A percentile compares a stretch with the other conserved stretches of the same genome.
Conservation (phyloP, 2,797 vertebrate genomes). For the Limnodromus scolopaceus region DNA sequence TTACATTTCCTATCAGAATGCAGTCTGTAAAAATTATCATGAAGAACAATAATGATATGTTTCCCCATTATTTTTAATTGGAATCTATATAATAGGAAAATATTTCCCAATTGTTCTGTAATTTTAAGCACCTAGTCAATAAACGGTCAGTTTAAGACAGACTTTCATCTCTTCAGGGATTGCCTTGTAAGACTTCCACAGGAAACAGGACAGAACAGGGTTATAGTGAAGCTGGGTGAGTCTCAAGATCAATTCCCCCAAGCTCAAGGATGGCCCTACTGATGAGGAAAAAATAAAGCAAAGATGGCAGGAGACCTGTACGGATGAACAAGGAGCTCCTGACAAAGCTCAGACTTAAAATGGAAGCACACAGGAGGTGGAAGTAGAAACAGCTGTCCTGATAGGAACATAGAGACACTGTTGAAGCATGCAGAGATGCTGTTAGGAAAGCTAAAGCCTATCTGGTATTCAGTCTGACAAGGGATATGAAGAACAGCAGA, state of each 20-base stretch:
- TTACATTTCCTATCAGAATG: neutral
- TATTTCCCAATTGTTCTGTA: neutral
- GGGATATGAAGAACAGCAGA: neutral
- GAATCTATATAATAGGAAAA: neutral
- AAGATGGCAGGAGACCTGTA: neutral
- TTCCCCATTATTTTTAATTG: neutral
- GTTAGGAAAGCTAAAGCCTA: neutral
- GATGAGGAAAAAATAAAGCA: neutral
- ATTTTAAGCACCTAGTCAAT: neutral
- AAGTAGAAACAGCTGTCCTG: neutral
- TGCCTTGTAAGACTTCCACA: neutral
- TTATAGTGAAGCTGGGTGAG: neutral
- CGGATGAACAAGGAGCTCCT: too few relatives aligned
- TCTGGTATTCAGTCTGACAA: neutral
- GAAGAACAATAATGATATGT: neutral
- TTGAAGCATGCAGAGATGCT: neutral
- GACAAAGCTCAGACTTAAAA: neutral
- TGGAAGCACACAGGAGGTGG: neutral
- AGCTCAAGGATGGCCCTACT: neutral
- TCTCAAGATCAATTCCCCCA: neutral
- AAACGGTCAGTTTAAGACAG: neutral
- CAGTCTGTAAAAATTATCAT: neutral
- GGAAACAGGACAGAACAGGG: neutral
- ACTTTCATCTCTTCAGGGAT: neutral
- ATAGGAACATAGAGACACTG: neutral